Base-by-base conservation (phyloP, 2,888 invertebrate genomes). In the Noctua janthina region DNA sequence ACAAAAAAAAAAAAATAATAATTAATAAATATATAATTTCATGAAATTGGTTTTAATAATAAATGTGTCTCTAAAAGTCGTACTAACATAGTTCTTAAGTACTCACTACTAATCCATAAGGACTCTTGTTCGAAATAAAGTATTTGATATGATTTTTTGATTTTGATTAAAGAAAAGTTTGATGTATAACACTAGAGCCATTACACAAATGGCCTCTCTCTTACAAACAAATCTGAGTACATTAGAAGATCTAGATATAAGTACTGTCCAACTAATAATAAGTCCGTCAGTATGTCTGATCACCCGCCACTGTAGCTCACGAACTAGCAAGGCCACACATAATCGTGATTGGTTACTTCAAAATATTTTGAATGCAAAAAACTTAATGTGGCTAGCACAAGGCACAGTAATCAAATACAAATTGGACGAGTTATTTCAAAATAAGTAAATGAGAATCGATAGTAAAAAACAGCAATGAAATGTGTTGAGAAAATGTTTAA, bases 221-320 rank as follows among this genome's bases (percentile, higher is more conserved):
- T 73, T 17, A 66, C 10, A 71, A 20, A 69, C 15, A 56, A 73
- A 78, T 56, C 67, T 76, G 15, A 6, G 49, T 49, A 70, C 35
- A 77, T 73, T 74, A 59, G 56, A 15, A 71, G 67, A 82, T 82
- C 74, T 76, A 88, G 79, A 76, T 78, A 76, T 35, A 66, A 78
- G 35, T 84, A 79, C 82, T 85, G 74, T 71, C 76, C 72, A 78
- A 85, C 81, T 75, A 85, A 91, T 89, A 91, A 89, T 86, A 87
- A 88, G 76, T 77, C 87, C 88, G 91, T 91, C 91, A 88, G 91
- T 90, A 77, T 86, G 89, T 89, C 90, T 89, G 91, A 89, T 84
- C 87, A 82, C 88, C 91, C 87, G 93, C 94, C 93, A 93, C 91
- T 88, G 79, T 68, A 69, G 56, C 85, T 91, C 94, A 94, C 93